These are phyloP conservation scores for Lymantria dispar DNA, from an alignment of 2,888 invertebrate species.

Conservation along the genomic window DNA sequence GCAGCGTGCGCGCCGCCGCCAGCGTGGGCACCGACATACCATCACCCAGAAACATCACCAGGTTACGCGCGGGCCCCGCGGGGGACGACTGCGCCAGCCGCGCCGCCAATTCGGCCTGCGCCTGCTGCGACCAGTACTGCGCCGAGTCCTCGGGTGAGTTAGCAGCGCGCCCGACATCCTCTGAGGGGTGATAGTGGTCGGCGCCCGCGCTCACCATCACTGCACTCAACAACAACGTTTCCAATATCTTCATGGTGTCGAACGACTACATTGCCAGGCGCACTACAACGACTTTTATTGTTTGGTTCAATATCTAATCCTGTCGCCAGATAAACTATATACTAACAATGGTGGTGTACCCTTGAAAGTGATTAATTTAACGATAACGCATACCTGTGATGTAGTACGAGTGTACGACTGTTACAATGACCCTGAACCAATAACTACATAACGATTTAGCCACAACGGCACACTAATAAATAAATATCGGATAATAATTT, in stretches of 20 bases:
- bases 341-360: not conserved
- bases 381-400: not conserved
- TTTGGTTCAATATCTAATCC: not conserved
- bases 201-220: not conserved
- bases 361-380: not conserved
- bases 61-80: conserved; percentile 66
- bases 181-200: not conserved
- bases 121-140: conserved; percentile 73
- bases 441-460: no score
- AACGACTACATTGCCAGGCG: not conserved
- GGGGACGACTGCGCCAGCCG: conserved; percentile 33
- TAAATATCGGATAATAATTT: no score
- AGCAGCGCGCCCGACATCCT: not conserved
- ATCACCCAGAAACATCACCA: conserved; percentile 88
- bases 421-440: not conserved
- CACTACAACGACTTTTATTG: not conserved
- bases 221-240: not conserved
- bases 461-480: no score
- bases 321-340: not conserved
- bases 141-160: conserved; percentile 29
- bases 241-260: not conserved
- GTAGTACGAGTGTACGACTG: not conserved
- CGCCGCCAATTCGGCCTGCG: conserved; percentile 57
- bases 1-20: conserved; percentile 84
- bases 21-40: conserved; percentile 89